These are phyloP conservation scores for Unio pictorum DNA, from an alignment of 2,888 invertebrate species.

Conservation along the genomic window DNA sequence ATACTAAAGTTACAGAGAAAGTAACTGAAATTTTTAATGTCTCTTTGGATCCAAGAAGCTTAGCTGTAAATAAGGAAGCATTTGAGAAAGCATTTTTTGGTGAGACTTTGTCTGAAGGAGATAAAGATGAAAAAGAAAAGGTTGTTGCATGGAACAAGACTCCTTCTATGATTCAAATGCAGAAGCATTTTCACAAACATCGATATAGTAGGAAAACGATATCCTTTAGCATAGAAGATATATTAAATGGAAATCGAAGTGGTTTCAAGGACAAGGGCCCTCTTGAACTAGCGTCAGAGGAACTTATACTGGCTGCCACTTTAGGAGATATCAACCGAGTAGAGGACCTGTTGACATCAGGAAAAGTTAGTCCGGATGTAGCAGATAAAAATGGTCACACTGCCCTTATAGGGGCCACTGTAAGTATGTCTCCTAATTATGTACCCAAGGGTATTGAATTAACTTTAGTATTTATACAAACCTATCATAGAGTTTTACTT, in stretches of 20 bases:
- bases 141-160: slow-evolving; percentile 63
- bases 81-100: slow-evolving; percentile 65
- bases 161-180: slow-evolving; percentile 60
- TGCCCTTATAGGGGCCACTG: slow-evolving; percentile 66
- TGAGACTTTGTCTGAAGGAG: slow-evolving; percentile 15
- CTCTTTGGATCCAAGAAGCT: slow-evolving; percentile 58
- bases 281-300: slow-evolving; percentile 60
- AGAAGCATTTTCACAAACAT: slow-evolving; percentile 64
- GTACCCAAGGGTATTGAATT: not conserved
- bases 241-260: slow-evolving; percentile 52
- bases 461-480: not conserved
- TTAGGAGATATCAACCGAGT: slow-evolving; percentile 57
- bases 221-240: slow-evolving; percentile 54
- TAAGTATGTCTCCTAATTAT: slow-evolving; percentile 34
- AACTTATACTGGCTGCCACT: slow-evolving; percentile 58
- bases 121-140: slow-evolving; percentile 30
- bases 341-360: slow-evolving; percentile 56
- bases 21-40: slow-evolving; percentile 57
- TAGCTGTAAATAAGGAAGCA: slow-evolving; percentile 61
- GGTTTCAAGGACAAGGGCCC: slow-evolving; percentile 55
- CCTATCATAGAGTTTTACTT: not conserved
- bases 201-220: slow-evolving; percentile 31
- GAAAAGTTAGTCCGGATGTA: slow-evolving; percentile 65
- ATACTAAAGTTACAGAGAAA: slow-evolving; percentile 36
- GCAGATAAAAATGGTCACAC: slow-evolving; percentile 66